Evolutionary conservation across 1,140 invertebrate species (phyloP).

Genomic region (Sitobion miscanthi): DNA sequence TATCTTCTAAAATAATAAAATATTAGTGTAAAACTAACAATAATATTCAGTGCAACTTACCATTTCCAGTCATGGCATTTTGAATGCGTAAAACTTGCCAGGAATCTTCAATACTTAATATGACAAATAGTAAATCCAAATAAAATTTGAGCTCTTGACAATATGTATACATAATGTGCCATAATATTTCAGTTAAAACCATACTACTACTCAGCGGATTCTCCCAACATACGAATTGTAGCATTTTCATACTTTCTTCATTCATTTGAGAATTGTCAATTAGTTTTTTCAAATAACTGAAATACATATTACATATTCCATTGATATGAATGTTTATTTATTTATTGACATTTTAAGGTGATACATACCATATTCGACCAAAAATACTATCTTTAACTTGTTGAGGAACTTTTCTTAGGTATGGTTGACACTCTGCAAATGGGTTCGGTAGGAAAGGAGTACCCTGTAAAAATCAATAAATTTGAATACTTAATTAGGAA

Average conservation of each 20-base stretch:
- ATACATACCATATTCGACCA: conserved; percentile 56
- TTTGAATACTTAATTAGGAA: not conserved
- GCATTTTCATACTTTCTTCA: conserved; percentile 86
- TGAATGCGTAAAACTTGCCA: conserved; percentile 94
- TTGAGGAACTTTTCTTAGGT: conserved; percentile 55
- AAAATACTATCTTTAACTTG: conserved; percentile 53
- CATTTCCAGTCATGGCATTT: conserved; percentile 80
- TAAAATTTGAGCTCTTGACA: conserved; percentile 92
- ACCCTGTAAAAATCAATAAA: conserved; percentile 43
- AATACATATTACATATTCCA: conserved; percentile 59
- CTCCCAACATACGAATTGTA: conserved; percentile 96
- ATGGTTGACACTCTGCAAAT: conserved; percentile 55
- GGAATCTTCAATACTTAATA: conserved; percentile 90
- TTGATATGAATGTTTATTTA: not conserved
- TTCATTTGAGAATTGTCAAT: conserved; percentile 91
- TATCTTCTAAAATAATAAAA: conserved; percentile 81
- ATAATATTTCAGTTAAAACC: conserved; percentile 87
- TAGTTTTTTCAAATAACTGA: conserved; percentile 90
- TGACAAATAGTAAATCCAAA: conserved; percentile 85
- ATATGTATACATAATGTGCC: conserved; percentile 94
- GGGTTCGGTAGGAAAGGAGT: conserved; percentile 53
- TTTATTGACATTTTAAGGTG: not conserved
- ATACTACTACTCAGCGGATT: conserved; percentile 90
- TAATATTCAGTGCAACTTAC: conserved; percentile 62
- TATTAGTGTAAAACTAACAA: conserved; percentile 24